phyloP scores from a whole-genome alignment of 2,888 invertebrate species.

The Oegoconia quadripuncta region DNA sequence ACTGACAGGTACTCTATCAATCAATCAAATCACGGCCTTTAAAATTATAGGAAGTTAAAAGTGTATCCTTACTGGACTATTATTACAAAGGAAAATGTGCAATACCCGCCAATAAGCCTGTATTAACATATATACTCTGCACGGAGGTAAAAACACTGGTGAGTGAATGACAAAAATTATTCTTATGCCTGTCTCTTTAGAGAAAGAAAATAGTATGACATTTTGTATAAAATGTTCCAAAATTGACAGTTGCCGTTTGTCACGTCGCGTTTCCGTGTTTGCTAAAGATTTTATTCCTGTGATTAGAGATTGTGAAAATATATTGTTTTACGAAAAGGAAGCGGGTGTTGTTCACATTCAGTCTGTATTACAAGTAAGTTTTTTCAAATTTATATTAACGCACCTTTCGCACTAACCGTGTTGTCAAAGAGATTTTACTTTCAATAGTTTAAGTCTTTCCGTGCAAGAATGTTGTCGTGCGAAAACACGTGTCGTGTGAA shows the following conservation, averaged over 20 bases:
- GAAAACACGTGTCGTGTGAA: no score
- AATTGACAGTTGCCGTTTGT: conserved; percentile 53
- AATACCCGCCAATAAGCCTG: no score
- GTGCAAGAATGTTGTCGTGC: no score
- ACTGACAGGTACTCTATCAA: no score
- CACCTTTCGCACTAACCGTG: no score
- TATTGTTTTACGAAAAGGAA: not conserved
- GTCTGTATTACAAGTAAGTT: not conserved
- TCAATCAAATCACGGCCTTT: no score
- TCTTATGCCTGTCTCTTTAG: not conserved
- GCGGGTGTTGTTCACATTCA: not conserved
- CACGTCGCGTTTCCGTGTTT: conserved; percentile 35
- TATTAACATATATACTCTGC: conserved; percentile 8
- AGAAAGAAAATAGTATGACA: conserved; percentile 21
- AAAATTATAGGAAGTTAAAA: no score
- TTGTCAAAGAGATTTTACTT: no score
- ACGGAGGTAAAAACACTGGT: conserved; percentile 5
- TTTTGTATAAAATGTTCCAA: conserved; percentile 37
- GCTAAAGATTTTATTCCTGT: conserved; percentile 35
- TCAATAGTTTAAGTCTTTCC: no score
- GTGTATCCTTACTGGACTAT: no score
- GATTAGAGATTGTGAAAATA: conserved; percentile 10
- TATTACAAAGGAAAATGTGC: no score
- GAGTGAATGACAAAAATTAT: conserved; percentile 3
- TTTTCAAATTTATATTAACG: no score